These are phyloP conservation scores for Platyscelio sp. DNA, from an alignment of 2,888 invertebrate species.

Conservation along the genomic window DNA sequence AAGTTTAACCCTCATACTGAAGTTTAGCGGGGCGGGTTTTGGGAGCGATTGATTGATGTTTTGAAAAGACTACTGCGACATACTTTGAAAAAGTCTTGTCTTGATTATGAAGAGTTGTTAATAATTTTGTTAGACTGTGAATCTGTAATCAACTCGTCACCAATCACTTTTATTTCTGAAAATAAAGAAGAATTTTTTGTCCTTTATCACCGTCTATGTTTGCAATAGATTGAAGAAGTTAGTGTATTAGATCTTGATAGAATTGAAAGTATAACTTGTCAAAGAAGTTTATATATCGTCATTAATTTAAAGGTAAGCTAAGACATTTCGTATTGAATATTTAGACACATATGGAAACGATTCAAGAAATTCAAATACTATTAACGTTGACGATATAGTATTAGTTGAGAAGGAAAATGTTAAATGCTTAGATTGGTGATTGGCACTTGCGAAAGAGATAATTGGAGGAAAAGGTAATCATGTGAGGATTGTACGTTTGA, in stretches of 20 bases:
- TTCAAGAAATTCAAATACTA: not conserved
- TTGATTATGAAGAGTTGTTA: constrained; percentile 75
- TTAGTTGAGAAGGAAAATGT: constrained; percentile 42
- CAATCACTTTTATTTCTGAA: constrained; percentile 36
- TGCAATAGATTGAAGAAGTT: constrained; percentile 40
- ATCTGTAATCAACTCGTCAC: constrained; percentile 79
- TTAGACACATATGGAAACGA: not conserved
- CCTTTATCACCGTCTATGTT: constrained; percentile 61
- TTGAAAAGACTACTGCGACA: constrained; percentile 81
- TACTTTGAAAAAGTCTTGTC: constrained; percentile 77
- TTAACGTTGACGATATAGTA: constrained; percentile 47
- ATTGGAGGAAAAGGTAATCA: constrained; percentile 43
- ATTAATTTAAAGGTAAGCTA: constrained; percentile 37
- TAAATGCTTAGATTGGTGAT: constrained; percentile 61
- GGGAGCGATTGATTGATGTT: constrained; percentile 42
- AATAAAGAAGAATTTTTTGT: constrained; percentile 68
- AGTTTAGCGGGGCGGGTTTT: constrained; percentile 17
- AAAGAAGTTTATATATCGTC: constrained; percentile 32
- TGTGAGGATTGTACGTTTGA: not conserved
- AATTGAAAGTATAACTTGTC: not conserved
- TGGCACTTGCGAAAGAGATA: constrained; percentile 45
- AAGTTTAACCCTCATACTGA: constrained; percentile 31
- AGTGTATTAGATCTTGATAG: constrained; percentile 39
- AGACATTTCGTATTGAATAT: constrained; percentile 3
- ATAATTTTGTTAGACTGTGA: constrained; percentile 79